These are phyloP conservation scores for Apteryx mantelli DNA, from an alignment of 2,113 vertebrate genomes.

Conservation along the genomic window DNA sequence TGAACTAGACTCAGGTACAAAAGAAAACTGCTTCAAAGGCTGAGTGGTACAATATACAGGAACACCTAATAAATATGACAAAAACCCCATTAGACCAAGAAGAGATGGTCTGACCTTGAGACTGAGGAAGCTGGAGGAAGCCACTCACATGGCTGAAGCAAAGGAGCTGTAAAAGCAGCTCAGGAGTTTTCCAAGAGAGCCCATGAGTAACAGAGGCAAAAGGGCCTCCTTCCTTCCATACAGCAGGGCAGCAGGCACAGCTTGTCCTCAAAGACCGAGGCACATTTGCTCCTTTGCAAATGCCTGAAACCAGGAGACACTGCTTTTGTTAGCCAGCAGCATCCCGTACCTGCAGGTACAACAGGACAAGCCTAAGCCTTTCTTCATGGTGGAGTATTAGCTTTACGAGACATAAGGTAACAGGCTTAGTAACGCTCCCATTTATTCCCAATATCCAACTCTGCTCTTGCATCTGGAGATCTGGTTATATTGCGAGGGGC, in stretches of 20 bases:
- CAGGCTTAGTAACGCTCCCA: background rate
- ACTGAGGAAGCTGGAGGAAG: background rate
- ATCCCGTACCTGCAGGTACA: fast-evolving
- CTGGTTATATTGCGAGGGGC: background rate
- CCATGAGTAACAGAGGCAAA: background rate
- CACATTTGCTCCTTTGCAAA: background rate
- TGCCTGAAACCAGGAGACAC: fast-evolving
- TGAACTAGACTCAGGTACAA: background rate
- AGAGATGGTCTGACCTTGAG: background rate
- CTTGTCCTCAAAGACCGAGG: background rate
- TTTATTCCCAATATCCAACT: background rate
- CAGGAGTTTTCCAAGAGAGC: background rate
- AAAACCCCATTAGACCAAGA: background rate
- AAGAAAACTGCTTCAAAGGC: constrained; percentile 35
- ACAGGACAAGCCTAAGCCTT: background rate
- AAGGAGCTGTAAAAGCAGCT: background rate
- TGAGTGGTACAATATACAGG: background rate
- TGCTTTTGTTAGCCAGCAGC: background rate
- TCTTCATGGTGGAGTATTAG: background rate
- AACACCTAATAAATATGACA: constrained; percentile 47
- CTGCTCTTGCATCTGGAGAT: background rate
- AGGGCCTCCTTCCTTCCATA: background rate
- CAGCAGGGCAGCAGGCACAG: background rate
- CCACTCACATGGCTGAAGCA: background rate
- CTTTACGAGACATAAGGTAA: background rate